Base-by-base conservation (phyloP, 1,140 invertebrate genomes). In the Manduca sexta region DNA sequence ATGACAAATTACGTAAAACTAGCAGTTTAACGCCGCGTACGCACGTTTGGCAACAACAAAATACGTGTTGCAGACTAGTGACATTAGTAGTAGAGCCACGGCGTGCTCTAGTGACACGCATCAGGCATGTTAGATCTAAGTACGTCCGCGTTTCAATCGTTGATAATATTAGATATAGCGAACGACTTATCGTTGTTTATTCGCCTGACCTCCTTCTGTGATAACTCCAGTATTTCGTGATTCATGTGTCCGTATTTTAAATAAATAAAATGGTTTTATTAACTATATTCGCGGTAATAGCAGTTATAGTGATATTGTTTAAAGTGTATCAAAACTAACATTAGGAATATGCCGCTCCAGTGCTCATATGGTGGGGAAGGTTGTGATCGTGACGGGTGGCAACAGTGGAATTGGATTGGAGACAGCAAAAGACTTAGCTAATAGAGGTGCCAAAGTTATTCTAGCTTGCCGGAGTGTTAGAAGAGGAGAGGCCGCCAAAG, bases 391-490 rank as follows among this genome's bases (percentile, higher is more conserved):
- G 7, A 96, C 94, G 1, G 94, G 94, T 14, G 92, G 91, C 3
- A 95, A 93, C 73, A 90, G 91, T 53, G 94, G 87, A 33, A 82
- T 89, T 38, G 87, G 95, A 40, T 93, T 89, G 82, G 93, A 96
- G 87, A 95, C 93, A 13, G 94, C 94, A 1, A 89, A 91, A 69
- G 91, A 94, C 48, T 85, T 97, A 51, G 93, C 94, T n/a, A 86
- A 91, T 43, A 91, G 94, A 82, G 95, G 95, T 4, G 95, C 94
- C 18, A 86, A 88, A 54, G 92, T 97, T 2, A 89, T 96, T 17
- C 84, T 97, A 60, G 94, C 94, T 2, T 96, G 95, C 73, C 86
- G 95, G 49, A 90, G 91, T 77, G 31, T 90, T 14, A 71, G 88
- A 8, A 88, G 89, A 54, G 92, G 90, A 0, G 64, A 88, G 52